Conservation (phyloP, 1,140 invertebrate species). For the Drosophila oshimai region DNA sequence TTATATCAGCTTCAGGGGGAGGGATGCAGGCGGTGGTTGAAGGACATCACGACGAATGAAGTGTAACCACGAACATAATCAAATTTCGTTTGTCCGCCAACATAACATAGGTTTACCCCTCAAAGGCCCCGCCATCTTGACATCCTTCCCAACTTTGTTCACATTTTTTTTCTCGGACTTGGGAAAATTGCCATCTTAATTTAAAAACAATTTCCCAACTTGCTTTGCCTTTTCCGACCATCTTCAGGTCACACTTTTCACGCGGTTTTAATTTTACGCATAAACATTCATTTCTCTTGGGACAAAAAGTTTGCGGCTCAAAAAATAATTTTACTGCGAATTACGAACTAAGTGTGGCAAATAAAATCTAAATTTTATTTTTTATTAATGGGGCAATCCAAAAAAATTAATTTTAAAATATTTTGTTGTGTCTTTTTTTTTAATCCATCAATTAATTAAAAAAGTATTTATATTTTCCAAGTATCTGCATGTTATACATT, state of each 20-base stretch:
- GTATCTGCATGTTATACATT: too few species aligned
- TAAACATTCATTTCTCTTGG: slow-evolving; percentile 52
- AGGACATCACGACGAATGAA: slow-evolving; percentile 55
- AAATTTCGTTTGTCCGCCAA: slow-evolving; percentile 49
- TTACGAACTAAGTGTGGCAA: not conserved
- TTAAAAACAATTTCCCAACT: slow-evolving; percentile 58
- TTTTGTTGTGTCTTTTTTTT: too few species aligned
- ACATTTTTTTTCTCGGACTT: slow-evolving; percentile 3
- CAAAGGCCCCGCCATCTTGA: not conserved
- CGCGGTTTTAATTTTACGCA: slow-evolving; percentile 30
- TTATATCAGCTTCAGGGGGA: slow-evolving; percentile 53
- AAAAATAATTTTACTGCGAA: not conserved
- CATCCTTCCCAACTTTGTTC: slow-evolving; percentile 2
- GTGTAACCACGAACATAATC: slow-evolving; percentile 74
- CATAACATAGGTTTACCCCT: slow-evolving; percentile 22
- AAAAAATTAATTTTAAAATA: too few species aligned
- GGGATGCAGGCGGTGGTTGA: not conserved
- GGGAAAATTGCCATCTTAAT: slow-evolving; percentile 60
- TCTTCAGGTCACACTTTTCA: slow-evolving; percentile 3
- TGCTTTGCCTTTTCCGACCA: not conserved
- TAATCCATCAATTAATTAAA: too few species aligned
- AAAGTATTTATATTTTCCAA: too few species aligned
- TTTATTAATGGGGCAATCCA: not conserved
- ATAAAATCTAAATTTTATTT: not conserved
- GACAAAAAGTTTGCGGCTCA: not conserved